Evolutionary conservation across 2,113 vertebrate species (phyloP), one percentile per base, ranked within the genome.

Genomic region (Apodemus speciosus): DNA sequence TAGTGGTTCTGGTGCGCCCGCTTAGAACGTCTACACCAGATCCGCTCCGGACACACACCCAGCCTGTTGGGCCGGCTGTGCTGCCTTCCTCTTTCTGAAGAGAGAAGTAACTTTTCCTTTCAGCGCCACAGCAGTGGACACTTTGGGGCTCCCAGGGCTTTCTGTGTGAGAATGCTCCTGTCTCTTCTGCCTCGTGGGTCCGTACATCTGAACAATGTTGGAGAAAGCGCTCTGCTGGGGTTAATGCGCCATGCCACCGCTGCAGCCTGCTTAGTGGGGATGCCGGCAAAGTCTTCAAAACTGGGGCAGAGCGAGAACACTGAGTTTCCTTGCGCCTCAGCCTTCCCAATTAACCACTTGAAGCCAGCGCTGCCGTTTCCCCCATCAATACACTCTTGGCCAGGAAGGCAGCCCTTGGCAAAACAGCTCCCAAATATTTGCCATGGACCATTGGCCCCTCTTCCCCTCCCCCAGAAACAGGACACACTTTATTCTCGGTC

Each of bases 261-360:
- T 38, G 9, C 30, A 88, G 76, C 18, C 85, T 91, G 92, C 77
- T 81, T 88, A 90, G 93, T 95, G 90, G 91, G 94, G 91, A 96
- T 93, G 95, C 15, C 11, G 81, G 88, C 85, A 90, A 95, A 88
- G 79, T 89, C 93, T 94, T 90, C 3, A 96, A 97, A 97, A 97
- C 94, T 97, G 96, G 97, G 96, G 88, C 97, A 97, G 92, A 95
- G 93, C 95, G 91, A 94, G 97, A 97, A 97, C 96, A 96, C 92
- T 66, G 95, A 81, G 95, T 97, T 90, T 97, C 93, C 95, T 91
- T 75, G 94, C 94, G 85, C 81, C 91, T 93, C 89, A 66, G 88
- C 81, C 94, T 96, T 90, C 95, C 95, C 96, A 97, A 92, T 97
- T 97, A 97, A 97, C 97, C 96, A 92, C 94, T 97, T 97, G 94